Base-by-base conservation (phyloP, 2,888 invertebrate species). In the Monoplex corrugatus region DNA sequence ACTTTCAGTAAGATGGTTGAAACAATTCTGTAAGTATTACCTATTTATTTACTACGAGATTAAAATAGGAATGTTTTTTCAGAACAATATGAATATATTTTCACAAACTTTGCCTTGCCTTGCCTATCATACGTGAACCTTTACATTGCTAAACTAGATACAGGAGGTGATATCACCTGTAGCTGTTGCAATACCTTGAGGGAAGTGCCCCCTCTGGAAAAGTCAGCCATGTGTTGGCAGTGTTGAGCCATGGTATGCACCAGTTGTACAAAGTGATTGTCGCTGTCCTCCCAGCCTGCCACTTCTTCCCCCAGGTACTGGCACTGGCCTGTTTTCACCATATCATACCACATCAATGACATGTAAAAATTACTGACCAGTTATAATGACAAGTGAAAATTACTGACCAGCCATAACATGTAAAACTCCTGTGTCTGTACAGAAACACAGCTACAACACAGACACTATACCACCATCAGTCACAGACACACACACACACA, bases 221-320 rank as follows among this genome's bases (percentile, higher is more conserved):
- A 90, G 43, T 89, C 87, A 6, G 91, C 90, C 85, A 90, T 91
- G 19, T 90, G 82, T 0, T 89, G 90, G 43, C 91, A 90, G 57
- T 88, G 63, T n/a, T 80, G 82, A 23, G 91, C 89, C 89, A 91
- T 90, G 28, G 85, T 78, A 1, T 78, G 86, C 28, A 90, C 90
- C 32, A 43, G 68, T 38, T 89, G 85, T n/a, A 88, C 90, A 44
- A 89, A 80, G 44, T 89, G 80, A 38, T 83, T 85, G 75, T 85
- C 82, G 32, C 44, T 68, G 45, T 44, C 83, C 63, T 88, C 83
- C 86, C 89, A 89, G 16, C 72, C 80, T 10, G 38, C 86, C 78
- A 86, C 80, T 44, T 82, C 86, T 16, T 45, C 80, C 23, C 78
- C 86, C 6, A 75, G 88, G 83, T 88, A 88, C 32, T 68, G 38